A percentile compares a stretch with the other conserved stretches of the same genome.
These are phyloP conservation scores for Pristionchus pacificus DNA, from an alignment of 1,140 invertebrate genomes.

Conservation along the genomic window DNA sequence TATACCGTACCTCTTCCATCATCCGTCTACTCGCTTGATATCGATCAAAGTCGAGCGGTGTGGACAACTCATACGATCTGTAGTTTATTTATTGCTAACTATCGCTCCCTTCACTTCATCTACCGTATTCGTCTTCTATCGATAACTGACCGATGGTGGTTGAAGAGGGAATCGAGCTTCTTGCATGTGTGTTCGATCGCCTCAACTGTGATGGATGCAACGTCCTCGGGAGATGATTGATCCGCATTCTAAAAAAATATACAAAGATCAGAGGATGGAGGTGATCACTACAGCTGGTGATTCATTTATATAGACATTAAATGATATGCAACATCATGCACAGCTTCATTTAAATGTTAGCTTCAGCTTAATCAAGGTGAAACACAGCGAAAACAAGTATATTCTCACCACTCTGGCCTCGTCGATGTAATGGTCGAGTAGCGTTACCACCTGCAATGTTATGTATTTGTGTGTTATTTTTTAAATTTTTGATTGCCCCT, in stretches of 20 bases:
- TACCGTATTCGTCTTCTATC: constrained; percentile 1
- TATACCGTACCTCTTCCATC: neutral
- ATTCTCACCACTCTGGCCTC: neutral
- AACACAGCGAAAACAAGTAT: neutral
- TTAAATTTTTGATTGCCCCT: too few species aligned
- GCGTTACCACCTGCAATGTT: neutral
- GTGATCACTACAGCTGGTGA: neutral
- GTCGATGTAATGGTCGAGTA: neutral
- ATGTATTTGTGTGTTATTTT: too few species aligned
- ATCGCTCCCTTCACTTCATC: neutral
- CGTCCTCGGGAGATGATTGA: neutral
- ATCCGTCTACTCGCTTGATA: neutral
- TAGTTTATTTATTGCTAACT: neutral
- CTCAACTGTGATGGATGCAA: neutral
- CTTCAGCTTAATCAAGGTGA: too few species aligned
- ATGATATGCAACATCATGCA: too few species aligned
- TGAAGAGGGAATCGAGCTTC: neutral
- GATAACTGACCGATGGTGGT: neutral
- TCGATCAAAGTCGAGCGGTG: neutral
- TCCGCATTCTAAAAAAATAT: neutral
- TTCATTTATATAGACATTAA: too few species aligned
- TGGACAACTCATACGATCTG: neutral
- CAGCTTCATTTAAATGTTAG: too few species aligned
- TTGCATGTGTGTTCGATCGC: neutral
- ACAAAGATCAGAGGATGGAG: neutral